Evolutionary conservation across 2,888 invertebrate species (phyloP).

Genomic region (Spilosoma lubricipeda): DNA sequence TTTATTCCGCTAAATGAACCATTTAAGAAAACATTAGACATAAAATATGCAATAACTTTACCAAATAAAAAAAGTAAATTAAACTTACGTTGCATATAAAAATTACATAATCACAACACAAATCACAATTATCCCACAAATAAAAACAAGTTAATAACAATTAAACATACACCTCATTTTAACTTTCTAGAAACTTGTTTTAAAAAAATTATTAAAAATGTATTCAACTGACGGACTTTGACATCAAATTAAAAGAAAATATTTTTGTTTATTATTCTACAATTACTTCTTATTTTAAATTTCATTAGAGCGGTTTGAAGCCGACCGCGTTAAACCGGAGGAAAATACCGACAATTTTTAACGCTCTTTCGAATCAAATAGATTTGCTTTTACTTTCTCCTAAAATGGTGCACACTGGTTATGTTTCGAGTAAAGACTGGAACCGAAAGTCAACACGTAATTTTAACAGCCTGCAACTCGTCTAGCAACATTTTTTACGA

Average conservation of each 20-base stretch:
- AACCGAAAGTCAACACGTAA: neutral
- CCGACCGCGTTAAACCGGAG: conserved; percentile 50
- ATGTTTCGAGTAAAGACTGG: neutral
- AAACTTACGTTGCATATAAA: conserved; percentile 10
- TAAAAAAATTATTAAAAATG: neutral
- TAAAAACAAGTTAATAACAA: conserved; percentile 10
- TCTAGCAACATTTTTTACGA: neutral
- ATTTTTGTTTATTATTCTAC: neutral
- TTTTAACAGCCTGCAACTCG: neutral
- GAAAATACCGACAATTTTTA: conserved; percentile 52
- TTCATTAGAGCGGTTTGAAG: conserved; percentile 21
- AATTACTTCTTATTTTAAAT: conserved; percentile 1
- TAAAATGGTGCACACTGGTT: conserved; percentile 52
- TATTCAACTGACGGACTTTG: neutral
- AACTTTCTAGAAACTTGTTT: conserved; percentile 9
- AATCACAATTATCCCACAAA: conserved; percentile 22
- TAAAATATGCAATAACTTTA: neutral
- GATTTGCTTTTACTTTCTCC: conserved; percentile 72
- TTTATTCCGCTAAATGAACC: neutral
- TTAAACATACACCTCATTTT: conserved; percentile 11
- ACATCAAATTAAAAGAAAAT: neutral
- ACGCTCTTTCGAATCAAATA: conserved; percentile 64
- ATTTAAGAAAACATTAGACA: neutral
- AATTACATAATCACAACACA: conserved; percentile 17
- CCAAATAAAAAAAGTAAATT: neutral